Evolutionary conservation across 2,888 invertebrate genomes (phyloP).

Genomic region (Sarcophaga caerulescens): DNA sequence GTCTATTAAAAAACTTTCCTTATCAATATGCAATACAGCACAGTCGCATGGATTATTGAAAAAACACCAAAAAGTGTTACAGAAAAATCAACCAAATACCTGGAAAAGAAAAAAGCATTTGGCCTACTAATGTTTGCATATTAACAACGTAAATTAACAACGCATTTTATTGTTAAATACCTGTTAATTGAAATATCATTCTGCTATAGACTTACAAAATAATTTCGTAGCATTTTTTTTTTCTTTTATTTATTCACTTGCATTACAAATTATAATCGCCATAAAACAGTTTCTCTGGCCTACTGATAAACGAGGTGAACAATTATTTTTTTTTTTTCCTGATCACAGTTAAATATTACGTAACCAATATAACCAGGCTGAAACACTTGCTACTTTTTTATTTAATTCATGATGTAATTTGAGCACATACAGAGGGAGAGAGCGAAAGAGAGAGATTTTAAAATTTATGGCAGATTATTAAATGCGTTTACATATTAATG

Average conservation of each 20-base stretch:
- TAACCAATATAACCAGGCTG: too few relatives aligned
- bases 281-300: background rate
- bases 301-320: constrained; percentile 45
- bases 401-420: background rate
- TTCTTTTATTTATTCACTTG: background rate
- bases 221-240: background rate
- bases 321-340: background rate
- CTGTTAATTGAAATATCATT: constrained; percentile 45
- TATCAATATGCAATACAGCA: too few relatives aligned
- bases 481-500: background rate
- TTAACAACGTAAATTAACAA: too few relatives aligned
- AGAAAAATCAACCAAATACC: too few relatives aligned
- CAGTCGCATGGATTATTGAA: too few relatives aligned
- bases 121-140: too few relatives aligned
- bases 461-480: background rate
- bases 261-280: constrained; percentile 22
- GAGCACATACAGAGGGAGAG: too few relatives aligned
- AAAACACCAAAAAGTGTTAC: too few relatives aligned
- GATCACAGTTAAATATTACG: too few relatives aligned
- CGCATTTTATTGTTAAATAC: constrained; percentile 22
- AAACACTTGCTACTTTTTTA: background rate
- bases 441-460: too few relatives aligned
- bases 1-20: too few relatives aligned
- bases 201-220: background rate
- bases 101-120: too few relatives aligned